Percentiles rank a stretch among this genome's conserved stretches.
Conservation (phyloP, 2,888 invertebrate genomes). For the Rapana venosa region DNA sequence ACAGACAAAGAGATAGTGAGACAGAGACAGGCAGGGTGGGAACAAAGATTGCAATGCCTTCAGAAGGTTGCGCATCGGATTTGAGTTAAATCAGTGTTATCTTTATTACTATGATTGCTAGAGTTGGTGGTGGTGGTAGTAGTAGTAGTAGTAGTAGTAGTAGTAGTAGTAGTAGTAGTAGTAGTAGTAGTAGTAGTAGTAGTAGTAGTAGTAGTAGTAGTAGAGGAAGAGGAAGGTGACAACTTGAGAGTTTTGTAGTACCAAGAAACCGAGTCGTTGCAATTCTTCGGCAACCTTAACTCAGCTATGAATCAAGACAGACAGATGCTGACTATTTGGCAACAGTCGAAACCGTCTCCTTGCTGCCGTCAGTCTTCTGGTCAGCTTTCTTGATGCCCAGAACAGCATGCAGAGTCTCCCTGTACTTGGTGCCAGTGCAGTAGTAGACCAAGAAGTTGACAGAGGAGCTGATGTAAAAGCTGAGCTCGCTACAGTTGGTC, state of each 20-base stretch:
- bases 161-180: constrained; percentile 4
- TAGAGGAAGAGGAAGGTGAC: neutral
- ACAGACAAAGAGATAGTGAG: too few species aligned
- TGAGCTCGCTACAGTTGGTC: neutral
- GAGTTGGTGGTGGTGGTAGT: too few species aligned
- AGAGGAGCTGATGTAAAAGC: constrained; percentile 16
- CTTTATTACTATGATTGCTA: too few species aligned
- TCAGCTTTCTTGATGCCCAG: neutral
- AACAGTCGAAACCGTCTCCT: neutral
- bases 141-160: constrained; percentile 3
- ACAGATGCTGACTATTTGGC: too few species aligned
- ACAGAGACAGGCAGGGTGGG: too few species aligned
- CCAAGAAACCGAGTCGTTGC: neutral
- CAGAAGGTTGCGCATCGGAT: too few species aligned
- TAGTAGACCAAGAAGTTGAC: constrained; percentile 37
- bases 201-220: neutral
- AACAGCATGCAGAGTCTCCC: constrained; percentile 5
- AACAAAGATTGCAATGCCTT: too few species aligned
- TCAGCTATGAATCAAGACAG: too few species aligned
- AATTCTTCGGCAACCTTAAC: too few species aligned
- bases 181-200: neutral
- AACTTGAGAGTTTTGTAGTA: neutral
- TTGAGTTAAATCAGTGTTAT: too few species aligned
- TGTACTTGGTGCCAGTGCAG: constrained; percentile 19
- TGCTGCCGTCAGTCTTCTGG: neutral